Evolutionary conservation across 2,888 invertebrate genomes (phyloP).

Genomic region (Tachina fera): DNA sequence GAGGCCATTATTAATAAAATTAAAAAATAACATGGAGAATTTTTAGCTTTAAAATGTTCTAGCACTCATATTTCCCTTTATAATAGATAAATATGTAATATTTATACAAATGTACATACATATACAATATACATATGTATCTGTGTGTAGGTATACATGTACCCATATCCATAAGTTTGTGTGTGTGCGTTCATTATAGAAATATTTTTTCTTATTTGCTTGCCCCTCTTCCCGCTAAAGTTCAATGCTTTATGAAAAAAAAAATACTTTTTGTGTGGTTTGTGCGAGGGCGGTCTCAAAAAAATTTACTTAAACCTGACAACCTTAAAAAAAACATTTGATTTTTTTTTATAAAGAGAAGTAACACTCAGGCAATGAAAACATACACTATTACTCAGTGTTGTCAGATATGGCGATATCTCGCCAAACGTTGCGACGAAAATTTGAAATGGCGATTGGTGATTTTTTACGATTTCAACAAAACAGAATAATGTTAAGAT

Average conservation of each 20-base stretch:
- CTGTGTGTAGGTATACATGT: not conserved
- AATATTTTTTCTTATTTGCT: not conserved
- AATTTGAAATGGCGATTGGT: too few relatives aligned
- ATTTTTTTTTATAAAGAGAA: too few relatives aligned
- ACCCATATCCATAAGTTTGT: not conserved
- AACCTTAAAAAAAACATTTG: too few relatives aligned
- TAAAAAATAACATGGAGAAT: conserved; percentile 43
- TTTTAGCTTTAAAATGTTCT: conserved; percentile 14
- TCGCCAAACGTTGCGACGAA: too few relatives aligned
- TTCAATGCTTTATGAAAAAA: conserved; percentile 47
- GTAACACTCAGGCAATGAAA: too few relatives aligned
- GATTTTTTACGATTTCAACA: too few relatives aligned
- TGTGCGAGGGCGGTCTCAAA: too few relatives aligned
- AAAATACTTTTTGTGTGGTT: not conserved
- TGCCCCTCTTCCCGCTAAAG: conserved; percentile 22
- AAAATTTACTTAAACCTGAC: too few relatives aligned
- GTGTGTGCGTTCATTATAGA: not conserved
- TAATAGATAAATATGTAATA: not conserved
- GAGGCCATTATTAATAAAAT: conserved; percentile 60
- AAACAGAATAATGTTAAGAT: too few relatives aligned
- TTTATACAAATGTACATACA: not conserved
- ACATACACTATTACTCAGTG: too few relatives aligned
- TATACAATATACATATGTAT: not conserved
- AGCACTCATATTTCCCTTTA: not conserved
- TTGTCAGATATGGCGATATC: too few relatives aligned